These are phyloP conservation scores for Atherinosoma microstoma DNA, from an alignment of 2,797 vertebrate genomes.

Conservation along the genomic window DNA sequence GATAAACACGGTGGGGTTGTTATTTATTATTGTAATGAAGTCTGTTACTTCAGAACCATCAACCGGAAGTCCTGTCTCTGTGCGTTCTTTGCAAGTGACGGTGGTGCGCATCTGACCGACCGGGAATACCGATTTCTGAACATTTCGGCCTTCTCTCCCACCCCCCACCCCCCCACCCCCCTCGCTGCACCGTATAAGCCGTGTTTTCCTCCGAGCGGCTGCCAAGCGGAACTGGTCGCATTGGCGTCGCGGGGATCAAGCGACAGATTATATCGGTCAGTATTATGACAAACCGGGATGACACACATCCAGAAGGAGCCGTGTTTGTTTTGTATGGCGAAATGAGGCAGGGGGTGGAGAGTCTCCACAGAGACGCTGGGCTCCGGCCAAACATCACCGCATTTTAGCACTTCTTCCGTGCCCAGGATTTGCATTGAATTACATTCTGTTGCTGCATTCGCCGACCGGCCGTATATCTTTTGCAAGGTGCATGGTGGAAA, in stretches of 20 bases:
- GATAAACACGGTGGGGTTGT: too few species aligned
- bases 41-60: slow-evolving; percentile 18
- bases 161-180: neutral
- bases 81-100: slow-evolving; percentile 7
- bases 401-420: slow-evolving; percentile 71
- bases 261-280: slow-evolving; percentile 29
- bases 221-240: slow-evolving; percentile 47
- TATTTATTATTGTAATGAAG: neutral
- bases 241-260: slow-evolving; percentile 26
- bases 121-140: slow-evolving; percentile 70
- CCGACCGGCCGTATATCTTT: slow-evolving; percentile 32
- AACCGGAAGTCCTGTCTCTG: slow-evolving; percentile 32
- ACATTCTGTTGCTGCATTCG: slow-evolving; percentile 57
- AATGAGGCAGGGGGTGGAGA: slow-evolving; percentile 81
- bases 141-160: slow-evolving; percentile 56
- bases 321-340: slow-evolving; percentile 78
- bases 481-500: slow-evolving; percentile 66
- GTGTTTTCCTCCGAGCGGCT: slow-evolving; percentile 57
- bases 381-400: slow-evolving; percentile 80
- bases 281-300: slow-evolving; percentile 64
- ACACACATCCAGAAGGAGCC: slow-evolving; percentile 64
- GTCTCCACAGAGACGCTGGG: slow-evolving; percentile 81
- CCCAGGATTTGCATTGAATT: slow-evolving; percentile 58
- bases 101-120: slow-evolving; percentile 74
- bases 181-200: slow-evolving; percentile 52